Conservation (phyloP, 2,888 invertebrate species). For the Drepanosiphum platanoidis region DNA sequence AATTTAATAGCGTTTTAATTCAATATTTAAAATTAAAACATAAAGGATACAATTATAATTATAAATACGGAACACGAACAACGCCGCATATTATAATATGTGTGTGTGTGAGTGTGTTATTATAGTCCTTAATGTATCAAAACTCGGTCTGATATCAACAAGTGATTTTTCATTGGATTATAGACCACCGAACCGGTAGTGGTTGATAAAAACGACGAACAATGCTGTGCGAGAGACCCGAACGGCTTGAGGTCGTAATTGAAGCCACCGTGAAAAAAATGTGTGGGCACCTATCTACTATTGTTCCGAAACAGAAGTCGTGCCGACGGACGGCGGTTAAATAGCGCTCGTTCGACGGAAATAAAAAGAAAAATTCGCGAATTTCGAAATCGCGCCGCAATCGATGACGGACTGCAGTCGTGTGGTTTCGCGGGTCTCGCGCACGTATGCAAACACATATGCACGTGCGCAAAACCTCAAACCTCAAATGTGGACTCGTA, state of each 20-base stretch:
- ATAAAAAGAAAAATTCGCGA: not conserved
- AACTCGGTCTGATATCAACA: too few relatives aligned
- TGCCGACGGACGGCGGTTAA: not conserved
- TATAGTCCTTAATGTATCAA: too few relatives aligned
- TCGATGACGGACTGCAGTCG: too few relatives aligned
- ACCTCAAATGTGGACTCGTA: not conserved
- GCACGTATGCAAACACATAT: not conserved
- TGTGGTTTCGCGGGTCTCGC: not conserved
- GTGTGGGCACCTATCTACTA: too few relatives aligned
- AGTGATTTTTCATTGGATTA: too few relatives aligned
- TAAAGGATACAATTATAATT: not conserved
- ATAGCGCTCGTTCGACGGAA: too few relatives aligned
- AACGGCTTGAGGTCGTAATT: not conserved
- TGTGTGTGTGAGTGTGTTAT: too few relatives aligned
- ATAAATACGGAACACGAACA: not conserved
- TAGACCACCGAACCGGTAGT: not conserved
- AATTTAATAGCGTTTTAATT: not conserved
- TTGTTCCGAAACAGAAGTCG: not conserved
- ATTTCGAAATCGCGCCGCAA: not conserved
- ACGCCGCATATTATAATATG: too few relatives aligned
- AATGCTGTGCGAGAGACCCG: not conserved
- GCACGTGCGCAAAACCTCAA: not conserved
- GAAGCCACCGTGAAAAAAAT: too few relatives aligned
- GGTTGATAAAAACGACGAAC: not conserved
- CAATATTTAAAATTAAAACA: not conserved